Conservation (phyloP, 2,888 invertebrate species). For the Invenusta paracnida region DNA sequence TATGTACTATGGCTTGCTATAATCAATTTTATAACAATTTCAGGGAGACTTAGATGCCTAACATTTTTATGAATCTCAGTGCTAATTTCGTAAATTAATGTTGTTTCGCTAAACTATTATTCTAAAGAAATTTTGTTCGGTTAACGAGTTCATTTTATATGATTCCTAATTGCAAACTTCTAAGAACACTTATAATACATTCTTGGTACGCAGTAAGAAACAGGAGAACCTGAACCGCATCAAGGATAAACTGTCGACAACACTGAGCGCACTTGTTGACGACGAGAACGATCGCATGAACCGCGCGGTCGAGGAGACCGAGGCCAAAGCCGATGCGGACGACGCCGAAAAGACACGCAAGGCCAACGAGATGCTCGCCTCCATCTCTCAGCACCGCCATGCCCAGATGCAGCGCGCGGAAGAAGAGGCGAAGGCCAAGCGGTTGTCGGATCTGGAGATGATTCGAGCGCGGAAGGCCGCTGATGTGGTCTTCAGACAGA, state of each 20-base stretch:
- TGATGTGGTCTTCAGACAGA: slow-evolving; percentile 55
- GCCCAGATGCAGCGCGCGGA: slow-evolving; percentile 46
- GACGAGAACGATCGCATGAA: slow-evolving; percentile 57
- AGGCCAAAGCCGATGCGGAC: slow-evolving; percentile 52
- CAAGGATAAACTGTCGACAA: slow-evolving; percentile 54
- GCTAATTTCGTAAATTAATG: too few species aligned
- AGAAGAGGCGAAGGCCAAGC: slow-evolving; percentile 51
- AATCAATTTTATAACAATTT: too few species aligned
- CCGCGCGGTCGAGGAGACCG: slow-evolving; percentile 54
- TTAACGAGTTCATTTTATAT: too few species aligned
- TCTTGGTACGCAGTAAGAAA: slow-evolving; percentile 53
- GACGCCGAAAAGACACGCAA: slow-evolving; percentile 51
- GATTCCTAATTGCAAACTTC: too few species aligned
- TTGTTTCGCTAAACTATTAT: too few species aligned
- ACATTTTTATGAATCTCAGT: too few species aligned
- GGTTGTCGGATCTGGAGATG: slow-evolving; percentile 53
- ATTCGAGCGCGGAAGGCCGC: slow-evolving; percentile 53
- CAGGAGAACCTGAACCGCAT: slow-evolving; percentile 56
- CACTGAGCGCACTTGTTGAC: slow-evolving; percentile 52
- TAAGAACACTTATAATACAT: too few species aligned
- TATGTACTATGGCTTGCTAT: too few species aligned
- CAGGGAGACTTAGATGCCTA: too few species aligned
- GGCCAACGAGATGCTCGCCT: slow-evolving; percentile 37
- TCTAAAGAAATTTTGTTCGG: too few species aligned
- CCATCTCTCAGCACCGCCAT: slow-evolving; percentile 36